Percentiles rank a stretch among this genome's conserved stretches.
These are phyloP conservation scores for Zalophus californianus DNA, from an alignment of 2,797 vertebrate species.

Conservation along the genomic window DNA sequence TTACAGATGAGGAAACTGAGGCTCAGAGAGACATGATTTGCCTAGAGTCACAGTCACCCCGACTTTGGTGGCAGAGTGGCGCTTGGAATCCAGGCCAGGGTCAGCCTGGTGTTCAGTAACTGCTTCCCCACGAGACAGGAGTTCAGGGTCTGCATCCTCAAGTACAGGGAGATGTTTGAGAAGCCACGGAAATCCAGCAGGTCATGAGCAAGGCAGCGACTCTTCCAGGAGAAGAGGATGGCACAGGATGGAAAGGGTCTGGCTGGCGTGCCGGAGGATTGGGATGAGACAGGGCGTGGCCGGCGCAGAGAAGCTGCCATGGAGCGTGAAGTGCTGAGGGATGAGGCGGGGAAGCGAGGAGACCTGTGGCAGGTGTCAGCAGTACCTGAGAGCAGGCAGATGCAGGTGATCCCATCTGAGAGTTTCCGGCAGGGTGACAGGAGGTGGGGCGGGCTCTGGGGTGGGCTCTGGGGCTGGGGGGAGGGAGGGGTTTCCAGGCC, in stretches of 20 bases:
- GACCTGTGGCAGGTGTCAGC: not conserved
- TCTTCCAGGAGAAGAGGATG: not conserved
- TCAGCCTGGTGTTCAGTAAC: not conserved
- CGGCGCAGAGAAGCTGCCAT: fast-evolving
- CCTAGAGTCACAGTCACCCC: not conserved
- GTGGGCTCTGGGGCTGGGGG: not conserved
- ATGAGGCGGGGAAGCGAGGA: not conserved
- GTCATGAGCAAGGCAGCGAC: not conserved
- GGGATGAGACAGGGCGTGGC: not conserved
- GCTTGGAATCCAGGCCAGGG: not conserved
- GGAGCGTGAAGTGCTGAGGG: not conserved
- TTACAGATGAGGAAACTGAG: not conserved
- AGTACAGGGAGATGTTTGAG: not conserved
- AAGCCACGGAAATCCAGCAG: not conserved
- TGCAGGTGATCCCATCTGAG: not conserved
- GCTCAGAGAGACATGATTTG: not conserved
- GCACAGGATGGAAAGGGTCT: not conserved
- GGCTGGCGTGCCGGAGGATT: fast-evolving
- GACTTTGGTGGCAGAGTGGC: not conserved
- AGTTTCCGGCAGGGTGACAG: not conserved
- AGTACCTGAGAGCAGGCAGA: not conserved
- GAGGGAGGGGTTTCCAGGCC: not conserved
- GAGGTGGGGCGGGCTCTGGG: not conserved
- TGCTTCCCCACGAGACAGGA: not conserved
- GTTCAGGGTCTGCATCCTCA: not conserved